These are phyloP conservation scores for Pelvicachromis taeniatus DNA, from an alignment of 2,113 vertebrate species.

Conservation along the genomic window DNA sequence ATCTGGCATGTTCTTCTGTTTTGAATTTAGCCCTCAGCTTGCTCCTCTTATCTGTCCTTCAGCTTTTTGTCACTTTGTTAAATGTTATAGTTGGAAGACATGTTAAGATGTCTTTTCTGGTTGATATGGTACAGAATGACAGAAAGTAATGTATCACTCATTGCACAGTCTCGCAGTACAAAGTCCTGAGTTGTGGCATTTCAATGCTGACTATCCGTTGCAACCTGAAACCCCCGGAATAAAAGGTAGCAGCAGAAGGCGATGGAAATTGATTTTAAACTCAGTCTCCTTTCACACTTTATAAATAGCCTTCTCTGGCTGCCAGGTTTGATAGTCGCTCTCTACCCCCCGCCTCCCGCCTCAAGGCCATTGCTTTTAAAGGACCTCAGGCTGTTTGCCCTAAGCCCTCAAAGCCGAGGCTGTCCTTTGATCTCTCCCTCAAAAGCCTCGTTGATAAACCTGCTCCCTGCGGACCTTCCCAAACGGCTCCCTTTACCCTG, in stretches of 20 bases:
- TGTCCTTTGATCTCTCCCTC: conserved; percentile 56
- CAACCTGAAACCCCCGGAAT: conserved; percentile 29
- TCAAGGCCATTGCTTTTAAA: conserved; percentile 45
- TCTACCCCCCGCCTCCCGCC: not conserved
- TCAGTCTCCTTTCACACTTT: conserved; percentile 50
- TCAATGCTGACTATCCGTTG: not conserved
- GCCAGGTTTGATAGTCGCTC: conserved; percentile 41
- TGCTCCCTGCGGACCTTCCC: conserved; percentile 13
- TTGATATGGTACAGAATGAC: not conserved
- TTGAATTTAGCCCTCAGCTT: not conserved
- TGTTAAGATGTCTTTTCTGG: not conserved
- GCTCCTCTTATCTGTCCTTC: not conserved
- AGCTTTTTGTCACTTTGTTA: not conserved
- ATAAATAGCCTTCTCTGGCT: conserved; percentile 63
- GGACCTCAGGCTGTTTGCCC: conserved; percentile 45
- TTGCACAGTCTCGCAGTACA: not conserved
- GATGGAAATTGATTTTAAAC: conserved; percentile 61
- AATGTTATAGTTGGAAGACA: not conserved
- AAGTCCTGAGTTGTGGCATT: not conserved
- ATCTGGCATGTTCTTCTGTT: not conserved
- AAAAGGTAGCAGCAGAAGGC: conserved; percentile 19
- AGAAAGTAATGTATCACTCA: not conserved
- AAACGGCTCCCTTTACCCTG: conserved; percentile 37
- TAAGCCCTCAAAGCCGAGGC: conserved; percentile 50
- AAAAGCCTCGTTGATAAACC: conserved; percentile 46